Evolutionary conservation across 2,113 vertebrate genomes (phyloP), one percentile per base, ranked within the genome.

Genomic region (Lethenteron camtschaticum): DNA sequence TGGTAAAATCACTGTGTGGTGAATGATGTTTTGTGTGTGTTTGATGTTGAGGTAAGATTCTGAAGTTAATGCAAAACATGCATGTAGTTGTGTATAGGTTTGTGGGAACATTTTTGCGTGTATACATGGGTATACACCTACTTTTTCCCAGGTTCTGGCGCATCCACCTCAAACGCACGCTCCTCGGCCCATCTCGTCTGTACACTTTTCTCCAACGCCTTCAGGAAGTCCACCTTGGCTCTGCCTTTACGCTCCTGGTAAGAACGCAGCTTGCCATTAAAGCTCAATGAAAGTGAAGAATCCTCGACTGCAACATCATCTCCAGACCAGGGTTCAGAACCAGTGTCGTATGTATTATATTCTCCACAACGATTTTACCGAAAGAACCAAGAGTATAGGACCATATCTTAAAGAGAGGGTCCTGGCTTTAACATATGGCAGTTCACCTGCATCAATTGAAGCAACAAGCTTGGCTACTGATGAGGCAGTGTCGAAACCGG

Each of bases 161-260:
- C 88, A 72, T 87, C 73, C 2, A 73, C 14, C 74, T 96, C 86
- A 82, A 96, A 99, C 1, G 79, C 71, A 68, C 77, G 84, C 60
- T 89, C 84, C 57, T 72, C 73, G 4, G 88, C 83, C 94, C 94
- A 99, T 82, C 89, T 92, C 70, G 84, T 79, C 75, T 95, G 92
- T 70, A 95, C 80, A 70, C 92, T 87, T 10, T 75, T 77, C 74
- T 96, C 94, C 69, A 96, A 91, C 76, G 85, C 91, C 80, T 86
- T 89, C 75, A 99, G 75, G 72, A 85, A 96, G 80, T 94, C 90
- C 1, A 99, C 84, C 75, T 96, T 96, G 0, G 91, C 85, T 6
- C 87, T 96, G 75, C 91, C 90, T 73, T 94, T 99, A 60, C 90
- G 83, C 72, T 96, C 91, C 91, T 96, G 41, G 41, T 41, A 41